phyloP scores from a whole-genome alignment of 1,140 invertebrate genomes.

The Drosophila takahashii region DNA sequence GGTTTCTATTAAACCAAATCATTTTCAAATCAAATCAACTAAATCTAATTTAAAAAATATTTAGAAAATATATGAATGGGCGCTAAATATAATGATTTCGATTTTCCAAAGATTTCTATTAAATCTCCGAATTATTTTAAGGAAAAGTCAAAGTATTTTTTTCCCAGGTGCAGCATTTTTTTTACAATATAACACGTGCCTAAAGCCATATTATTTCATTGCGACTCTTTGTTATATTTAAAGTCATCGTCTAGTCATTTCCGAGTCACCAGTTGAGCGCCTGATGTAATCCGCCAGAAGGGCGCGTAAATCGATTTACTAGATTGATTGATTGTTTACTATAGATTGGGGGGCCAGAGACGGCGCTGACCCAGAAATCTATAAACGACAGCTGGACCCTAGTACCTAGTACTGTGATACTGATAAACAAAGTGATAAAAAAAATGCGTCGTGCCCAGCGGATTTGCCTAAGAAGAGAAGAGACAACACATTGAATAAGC shows the following conservation, averaged over 20 bases:
- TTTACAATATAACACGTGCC: slow-evolving; percentile 1
- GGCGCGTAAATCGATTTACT: slow-evolving; percentile 36
- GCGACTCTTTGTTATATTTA: slow-evolving; percentile 16
- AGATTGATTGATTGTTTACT: slow-evolving; percentile 61
- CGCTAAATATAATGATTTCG: too few species aligned
- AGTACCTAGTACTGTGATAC: background rate
- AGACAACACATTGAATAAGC: slow-evolving; percentile 8
- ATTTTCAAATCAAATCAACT: too few species aligned
- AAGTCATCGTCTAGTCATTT: slow-evolving; percentile 13
- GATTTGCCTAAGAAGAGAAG: slow-evolving; percentile 55
- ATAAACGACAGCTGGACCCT: slow-evolving; percentile 25
- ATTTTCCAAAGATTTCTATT: too few species aligned
- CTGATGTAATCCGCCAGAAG: slow-evolving; percentile 53
- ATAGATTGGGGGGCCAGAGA: slow-evolving; percentile 14
- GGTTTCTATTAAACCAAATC: too few species aligned
- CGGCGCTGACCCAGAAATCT: slow-evolving; percentile 36
- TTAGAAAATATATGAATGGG: too few species aligned
- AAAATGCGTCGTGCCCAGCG: slow-evolving; percentile 56
- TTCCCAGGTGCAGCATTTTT: background rate
- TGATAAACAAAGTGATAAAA: slow-evolving; percentile 80
- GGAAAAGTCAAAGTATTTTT: too few species aligned
- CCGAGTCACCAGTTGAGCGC: slow-evolving; percentile 11
- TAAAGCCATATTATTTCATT: slow-evolving; percentile 29
- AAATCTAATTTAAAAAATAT: too few species aligned
- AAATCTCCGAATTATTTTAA: too few species aligned